Evolutionary conservation across 1,140 invertebrate species (phyloP), one percentile per base, ranked within the genome.

Genomic region (Cherax destructor): DNA sequence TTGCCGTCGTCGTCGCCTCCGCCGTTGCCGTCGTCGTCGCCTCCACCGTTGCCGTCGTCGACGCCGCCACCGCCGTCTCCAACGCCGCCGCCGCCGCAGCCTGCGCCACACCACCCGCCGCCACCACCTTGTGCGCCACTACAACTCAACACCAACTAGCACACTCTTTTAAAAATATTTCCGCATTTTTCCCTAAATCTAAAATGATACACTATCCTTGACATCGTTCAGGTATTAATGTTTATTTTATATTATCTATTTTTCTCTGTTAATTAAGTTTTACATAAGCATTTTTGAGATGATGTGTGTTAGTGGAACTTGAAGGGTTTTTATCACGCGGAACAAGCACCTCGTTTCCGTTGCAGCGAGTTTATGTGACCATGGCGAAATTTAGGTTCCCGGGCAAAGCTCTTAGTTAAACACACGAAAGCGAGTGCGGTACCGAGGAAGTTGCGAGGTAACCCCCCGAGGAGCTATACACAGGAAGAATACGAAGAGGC

Each of bases 311-410:
- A 41, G 18, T 91, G 88, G 88, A 91, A 91, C 88, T n/a, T 77
- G n/a, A n/a, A 47, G 47, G 41, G 88, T 91, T 91, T 91, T 91
- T 91, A 85, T 85, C 88, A 91, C 81, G 88, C 88, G 88, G 88
- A 83, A 81, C 61, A 76, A 89, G 76, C 81, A 56, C 81, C 83
- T 84, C 88, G 84, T 77, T 72, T 91, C 72, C 84, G 87, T 83
- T 83, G 79, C 87, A 52, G 11, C 52, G 76, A 79, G 86, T 87
- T 79, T 79, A 83, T 47, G 90, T 93, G 86, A 88, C 86, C 78
- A 93, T 93, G 93, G 93, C 93, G 84, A 93, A 93, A 92, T 93
- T 89, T 89, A 93, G 93, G 92, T 93, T 94, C 94, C 90, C 94
- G 93, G 92, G 94, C 93, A 93, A 94, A 94, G 87, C 91, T 93